Evolutionary conservation across 1,140 invertebrate species (phyloP).

Genomic region (Trichoplusia ni): DNA sequence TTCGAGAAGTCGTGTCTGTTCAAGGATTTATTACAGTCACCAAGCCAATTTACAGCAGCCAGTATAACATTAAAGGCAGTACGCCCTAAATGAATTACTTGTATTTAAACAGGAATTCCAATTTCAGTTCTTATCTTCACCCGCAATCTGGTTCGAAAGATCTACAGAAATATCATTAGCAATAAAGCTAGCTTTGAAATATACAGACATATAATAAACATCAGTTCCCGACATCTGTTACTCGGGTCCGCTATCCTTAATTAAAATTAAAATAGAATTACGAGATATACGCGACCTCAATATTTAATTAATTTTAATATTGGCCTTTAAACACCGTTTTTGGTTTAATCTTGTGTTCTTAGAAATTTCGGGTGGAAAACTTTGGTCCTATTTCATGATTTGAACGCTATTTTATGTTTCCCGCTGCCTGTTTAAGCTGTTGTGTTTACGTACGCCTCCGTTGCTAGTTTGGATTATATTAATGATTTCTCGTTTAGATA

Average conservation of each 20-base stretch:
- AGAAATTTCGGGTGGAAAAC: conserved; percentile 14
- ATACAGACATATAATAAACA: conserved; percentile 40
- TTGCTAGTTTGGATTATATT: no score
- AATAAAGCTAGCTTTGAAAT: conserved; percentile 13
- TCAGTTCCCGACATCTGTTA: conserved; percentile 56
- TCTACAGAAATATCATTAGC: conserved; percentile 30
- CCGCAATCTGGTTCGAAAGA: conserved; percentile 16
- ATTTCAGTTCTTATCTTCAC: neutral
- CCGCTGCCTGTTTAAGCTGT: neutral
- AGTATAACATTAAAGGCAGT: no score
- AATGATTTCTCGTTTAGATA: no score
- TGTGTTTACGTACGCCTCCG: no score
- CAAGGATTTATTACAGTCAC: neutral
- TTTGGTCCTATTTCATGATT: neutral
- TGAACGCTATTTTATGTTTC: neutral
- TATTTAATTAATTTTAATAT: conserved; percentile 50
- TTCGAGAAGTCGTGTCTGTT: no score
- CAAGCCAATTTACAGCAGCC: no score
- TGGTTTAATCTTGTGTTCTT: conserved; percentile 16
- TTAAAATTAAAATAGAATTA: conserved; percentile 65
- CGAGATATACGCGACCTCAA: conserved; percentile 57
- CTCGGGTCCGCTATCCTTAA: conserved; percentile 55
- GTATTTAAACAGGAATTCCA: neutral
- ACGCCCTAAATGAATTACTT: neutral
- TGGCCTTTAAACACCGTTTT: conserved; percentile 25